Evolutionary conservation across 2,888 invertebrate species (phyloP).

Genomic region (Limnephilus rhombicus): DNA sequence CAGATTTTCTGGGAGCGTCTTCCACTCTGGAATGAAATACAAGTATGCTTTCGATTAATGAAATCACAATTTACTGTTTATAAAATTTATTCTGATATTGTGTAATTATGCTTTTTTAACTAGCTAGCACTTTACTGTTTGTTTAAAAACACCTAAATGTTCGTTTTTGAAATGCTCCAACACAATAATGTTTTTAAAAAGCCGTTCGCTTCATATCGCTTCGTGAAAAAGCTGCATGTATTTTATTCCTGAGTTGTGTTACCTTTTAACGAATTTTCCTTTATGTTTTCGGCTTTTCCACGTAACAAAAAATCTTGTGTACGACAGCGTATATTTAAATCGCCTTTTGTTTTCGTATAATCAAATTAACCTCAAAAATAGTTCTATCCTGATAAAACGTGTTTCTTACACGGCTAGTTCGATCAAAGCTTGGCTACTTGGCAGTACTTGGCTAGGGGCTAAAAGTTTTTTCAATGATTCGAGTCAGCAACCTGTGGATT

Average conservation of each 20-base stretch:
- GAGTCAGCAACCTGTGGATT: constrained; percentile 58
- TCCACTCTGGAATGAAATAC: no score
- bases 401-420: not conserved
- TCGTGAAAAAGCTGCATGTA: not conserved
- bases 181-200: not conserved
- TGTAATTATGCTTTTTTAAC: no score
- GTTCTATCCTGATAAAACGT: not conserved
- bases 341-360: not conserved
- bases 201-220: not conserved
- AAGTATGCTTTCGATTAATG: no score
- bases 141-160: not conserved
- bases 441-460: not conserved
- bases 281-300: not conserved
- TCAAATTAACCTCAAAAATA: not conserved
- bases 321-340: not conserved
- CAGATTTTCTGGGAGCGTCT: no score
- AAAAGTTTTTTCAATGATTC: constrained; percentile 51
- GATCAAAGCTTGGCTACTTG: not conserved
- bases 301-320: not conserved
- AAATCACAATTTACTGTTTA: no score
- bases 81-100: no score
- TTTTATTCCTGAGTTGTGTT: not conserved
- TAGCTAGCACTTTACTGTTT: not conserved
- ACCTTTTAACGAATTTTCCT: not conserved
- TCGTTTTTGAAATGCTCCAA: not conserved